Evolutionary conservation across 2,888 invertebrate species (phyloP), one percentile per base, ranked within the genome.

Genomic region (Lepidonotus clava): DNA sequence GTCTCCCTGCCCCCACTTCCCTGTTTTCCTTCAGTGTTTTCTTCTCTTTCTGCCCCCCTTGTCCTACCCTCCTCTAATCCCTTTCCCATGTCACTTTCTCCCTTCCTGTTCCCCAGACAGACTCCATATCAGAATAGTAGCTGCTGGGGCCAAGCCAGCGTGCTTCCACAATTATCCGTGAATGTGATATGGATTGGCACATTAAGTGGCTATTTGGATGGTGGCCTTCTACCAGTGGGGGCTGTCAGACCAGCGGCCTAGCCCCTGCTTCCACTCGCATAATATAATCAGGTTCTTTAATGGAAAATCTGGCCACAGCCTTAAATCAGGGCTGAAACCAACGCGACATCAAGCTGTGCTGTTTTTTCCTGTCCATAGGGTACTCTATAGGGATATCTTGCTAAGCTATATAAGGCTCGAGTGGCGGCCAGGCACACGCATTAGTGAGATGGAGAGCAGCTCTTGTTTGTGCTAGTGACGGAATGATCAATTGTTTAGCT

Each of bases 171-270:
- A 71, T 71, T 36, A 71, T 38, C 71, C 18, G 71, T 14, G 34
- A 36, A 34, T 34, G 71, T 71, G 36, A 71, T 71, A 71, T 71
- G 71, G 71, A 71, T 71, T 71, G 71, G 34, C 71, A 71, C 71
- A 71, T 71, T 71, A 71, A 71, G 38, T 71, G 38, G 36, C 71
- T 38, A 71, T 71, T 71, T 71, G 34, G 71, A 38, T n/a, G 34
- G 21, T 36, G 36, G 38, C 71, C 38, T 71, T 18, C 71, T 38
- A 36, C 36, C n/a, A 34, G 14, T 38, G 18, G 18, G 18, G 6
- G 36, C 38, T 32, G 34, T 4, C 38, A 34, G 71, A 21, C 38
- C 71, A 4, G n/a, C 34, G 21, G 36, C 38, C 71, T 34, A 21
- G 21, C 71, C 38, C 71, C n/a, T 38, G 4, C 71, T 71, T 18